Conservation (phyloP, 2,888 invertebrate species). For the Macrosiphum euphorbiae region DNA sequence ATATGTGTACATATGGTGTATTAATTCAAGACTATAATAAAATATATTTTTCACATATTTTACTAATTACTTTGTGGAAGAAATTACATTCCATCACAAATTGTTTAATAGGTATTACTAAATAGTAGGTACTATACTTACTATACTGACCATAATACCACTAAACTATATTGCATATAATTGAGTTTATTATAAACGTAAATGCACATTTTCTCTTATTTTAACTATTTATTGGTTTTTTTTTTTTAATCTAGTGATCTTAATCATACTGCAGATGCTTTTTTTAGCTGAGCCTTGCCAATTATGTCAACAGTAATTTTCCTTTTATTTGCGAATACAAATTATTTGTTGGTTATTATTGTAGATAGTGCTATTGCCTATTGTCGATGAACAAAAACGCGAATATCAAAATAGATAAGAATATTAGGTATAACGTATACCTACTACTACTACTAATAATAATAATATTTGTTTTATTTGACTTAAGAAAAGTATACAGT, state of each 20-base stretch:
- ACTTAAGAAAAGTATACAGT: no score
- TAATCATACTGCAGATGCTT: not conserved
- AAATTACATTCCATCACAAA: not conserved
- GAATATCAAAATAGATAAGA: no score
- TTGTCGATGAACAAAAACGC: no score
- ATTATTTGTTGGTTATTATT: not conserved
- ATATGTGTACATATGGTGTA: not conserved
- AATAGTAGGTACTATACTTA: not conserved
- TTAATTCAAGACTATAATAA: not conserved
- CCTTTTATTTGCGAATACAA: not conserved
- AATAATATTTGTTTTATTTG: no score
- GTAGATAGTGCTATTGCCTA: no score
- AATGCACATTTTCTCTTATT: not conserved
- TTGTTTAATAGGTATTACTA: not conserved
- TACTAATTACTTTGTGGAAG: not conserved
- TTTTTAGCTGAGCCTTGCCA: not conserved
- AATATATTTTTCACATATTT: not conserved
- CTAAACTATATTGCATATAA: not conserved
- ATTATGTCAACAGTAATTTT: not conserved
- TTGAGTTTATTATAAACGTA: not conserved
- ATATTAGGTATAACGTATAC: no score
- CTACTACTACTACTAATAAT: no score
- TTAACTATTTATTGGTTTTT: not conserved
- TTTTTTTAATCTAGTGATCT: not conserved
- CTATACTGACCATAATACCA: not conserved